Evolutionary conservation across 2,797 vertebrate species (phyloP), one percentile per base, ranked within the genome.

Genomic region (Perodicticus potto): DNA sequence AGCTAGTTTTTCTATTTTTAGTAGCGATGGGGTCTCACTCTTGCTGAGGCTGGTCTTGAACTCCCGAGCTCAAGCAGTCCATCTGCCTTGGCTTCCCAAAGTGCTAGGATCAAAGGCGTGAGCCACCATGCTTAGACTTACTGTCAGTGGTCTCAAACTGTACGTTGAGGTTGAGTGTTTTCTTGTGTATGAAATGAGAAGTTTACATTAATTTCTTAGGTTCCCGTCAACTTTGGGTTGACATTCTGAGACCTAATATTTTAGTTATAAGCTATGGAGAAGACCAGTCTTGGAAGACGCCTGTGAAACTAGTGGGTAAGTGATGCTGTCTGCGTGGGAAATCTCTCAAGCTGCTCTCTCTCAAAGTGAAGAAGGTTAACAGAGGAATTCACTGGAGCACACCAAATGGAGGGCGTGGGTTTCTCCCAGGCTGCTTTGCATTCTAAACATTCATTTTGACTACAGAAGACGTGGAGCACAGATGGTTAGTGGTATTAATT

Each of bases 401-500:
- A 10, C 32, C 65, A 55, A 67, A 37, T 45, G 76, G n/a, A 12
- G 10, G 37, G 32, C 29, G 27, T 72, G 43, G 27, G 19, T 57
- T 73, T 87, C 80, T 59, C 29, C 45, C 57, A 7, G 16, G 63
- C 61, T 59, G 81, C 73, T 53, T 32, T 65, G 32, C 34, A 69
- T 23, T 81, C 89, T 91, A 32, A 82, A 72, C 25, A 27, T 89
- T 91, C 53, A 23, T 81, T 78, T 40, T 73, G 32, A 63, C 91
- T 70, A 1, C 23, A 85, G 63, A 70, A 88, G 77, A 69, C 82
- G 92, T 27, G 73, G 55, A 65, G 32, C 49, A 81, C 85, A 69
- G 40, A 9, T 59, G 63, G 61, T 77, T 90, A 78, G 57, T 76
- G 88, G 37, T 77, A 49, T 76, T 92, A 90, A 93, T 85, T 91